Conservation (phyloP, 1,140 invertebrate genomes). For the Carposina sasakii region DNA sequence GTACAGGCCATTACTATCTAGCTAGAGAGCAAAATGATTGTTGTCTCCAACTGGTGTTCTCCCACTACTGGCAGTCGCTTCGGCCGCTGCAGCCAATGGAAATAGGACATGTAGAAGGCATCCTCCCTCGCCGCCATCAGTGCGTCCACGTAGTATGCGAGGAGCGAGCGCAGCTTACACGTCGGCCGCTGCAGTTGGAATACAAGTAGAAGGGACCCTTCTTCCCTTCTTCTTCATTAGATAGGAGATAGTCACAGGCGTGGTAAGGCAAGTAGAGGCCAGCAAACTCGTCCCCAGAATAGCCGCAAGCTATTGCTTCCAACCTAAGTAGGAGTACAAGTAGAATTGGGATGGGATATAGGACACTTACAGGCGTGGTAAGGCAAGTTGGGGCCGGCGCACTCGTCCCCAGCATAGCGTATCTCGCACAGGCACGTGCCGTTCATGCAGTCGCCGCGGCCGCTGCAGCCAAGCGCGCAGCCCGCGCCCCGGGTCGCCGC, state of each 20-base stretch:
- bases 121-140: constrained; percentile 55
- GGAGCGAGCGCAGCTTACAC: constrained; percentile 59
- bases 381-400: constrained; percentile 76
- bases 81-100: constrained; percentile 90
- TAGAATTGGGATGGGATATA: too few relatives aligned
- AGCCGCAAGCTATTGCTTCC: constrained; percentile 45
- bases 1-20: too few relatives aligned
- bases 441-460: constrained; percentile 92
- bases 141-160: constrained; percentile 61
- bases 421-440: constrained; percentile 94
- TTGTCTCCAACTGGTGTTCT: too few relatives aligned
- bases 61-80: constrained; percentile 92
- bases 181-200: constrained; percentile 22
- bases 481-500: constrained; percentile 48
- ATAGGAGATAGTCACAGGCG: constrained; percentile 72
- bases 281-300: constrained; percentile 75
- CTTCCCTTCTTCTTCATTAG: too few relatives aligned
- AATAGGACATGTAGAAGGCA: too few relatives aligned
- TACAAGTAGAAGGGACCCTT: too few relatives aligned
- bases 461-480: constrained; percentile 82
- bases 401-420: constrained; percentile 76
- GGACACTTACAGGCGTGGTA: constrained; percentile 74
- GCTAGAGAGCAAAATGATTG: too few relatives aligned
- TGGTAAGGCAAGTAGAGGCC: constrained; percentile 78
- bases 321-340: too few relatives aligned